Base-by-base conservation (phyloP, 2,113 vertebrate species). In the Leptobrachium ailaonicum region DNA sequence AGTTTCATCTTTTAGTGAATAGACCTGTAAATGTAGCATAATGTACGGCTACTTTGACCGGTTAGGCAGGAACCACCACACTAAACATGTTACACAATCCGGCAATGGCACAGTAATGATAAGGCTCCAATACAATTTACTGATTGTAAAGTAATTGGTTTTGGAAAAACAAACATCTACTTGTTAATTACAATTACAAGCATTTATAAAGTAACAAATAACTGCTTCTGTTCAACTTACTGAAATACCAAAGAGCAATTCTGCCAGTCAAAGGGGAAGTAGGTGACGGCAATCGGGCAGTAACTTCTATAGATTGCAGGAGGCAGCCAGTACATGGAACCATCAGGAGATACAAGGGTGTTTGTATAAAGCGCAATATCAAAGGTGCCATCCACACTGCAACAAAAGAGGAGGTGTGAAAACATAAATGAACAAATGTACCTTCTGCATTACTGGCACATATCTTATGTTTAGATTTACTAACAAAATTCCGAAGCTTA, bases 181-280 rank as follows among this genome's bases (percentile, higher is more conserved):
- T n/a, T n/a, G n/a, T n/a, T n/a, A n/a, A 32, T 32, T 32, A 32
- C 20, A 32, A 32, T 32, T 32, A 32, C 20, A 32, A 32, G 20
- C 20, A 32, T 32, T 32, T 32, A 32, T 32, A 32, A 32, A 32
- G 20, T 32, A 32, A 32, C 20, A 32, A 32, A 32, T 32, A 32
- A 32, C 20, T 32, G 20, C 20, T 32, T 32, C 20, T 32, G 68
- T n/a, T 50, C n/a, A 2, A 62, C 92, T 89, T 85, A 98, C 97
- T 97, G 96, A 87, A 99, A 99, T 14, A 97, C 83, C 91, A 98
- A 93, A 84, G 94, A 95, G 87, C 97, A 99, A 89, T 98, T 99
- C 89, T 98, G 97, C 97, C 97, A 99, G 88, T 99, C 97, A 0
- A 99, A 99, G 47, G 97, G 97, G 83, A 98, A 99, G 85, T 95